Percentiles rank a stretch among this genome's conserved stretches.
Conservation (phyloP, 2,113 vertebrate species). For the Leucoraja erinaceus region DNA sequence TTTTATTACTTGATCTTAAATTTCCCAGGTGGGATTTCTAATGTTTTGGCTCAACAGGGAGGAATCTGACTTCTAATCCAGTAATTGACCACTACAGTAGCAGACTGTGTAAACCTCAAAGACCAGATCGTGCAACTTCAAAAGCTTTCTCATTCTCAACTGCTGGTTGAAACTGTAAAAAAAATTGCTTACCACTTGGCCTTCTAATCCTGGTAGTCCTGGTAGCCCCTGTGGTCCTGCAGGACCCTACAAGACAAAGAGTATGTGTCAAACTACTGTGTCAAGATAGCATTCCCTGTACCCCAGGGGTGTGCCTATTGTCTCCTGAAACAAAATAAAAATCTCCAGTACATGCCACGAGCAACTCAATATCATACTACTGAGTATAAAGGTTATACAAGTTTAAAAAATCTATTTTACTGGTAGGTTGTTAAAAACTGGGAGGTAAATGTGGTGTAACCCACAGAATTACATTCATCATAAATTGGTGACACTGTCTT, state of each 20-base stretch:
- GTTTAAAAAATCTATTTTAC: neutral
- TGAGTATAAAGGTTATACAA: neutral
- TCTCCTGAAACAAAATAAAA: neutral
- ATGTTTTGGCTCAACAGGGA: too few species aligned
- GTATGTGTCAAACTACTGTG: conserved; percentile 39
- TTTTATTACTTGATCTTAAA: too few species aligned
- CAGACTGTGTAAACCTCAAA: conserved; percentile 42
- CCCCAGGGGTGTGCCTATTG: neutral
- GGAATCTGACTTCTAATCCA: too few species aligned
- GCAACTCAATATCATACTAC: neutral
- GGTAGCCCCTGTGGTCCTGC: conserved; percentile 65
- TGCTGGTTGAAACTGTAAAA: conserved; percentile 45
- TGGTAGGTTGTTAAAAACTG: neutral
- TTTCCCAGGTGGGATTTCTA: too few species aligned
- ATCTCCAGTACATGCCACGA: neutral
- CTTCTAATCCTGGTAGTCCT: conserved; percentile 80
- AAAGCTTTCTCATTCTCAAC: conserved; percentile 49
- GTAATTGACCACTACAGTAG: too few species aligned
- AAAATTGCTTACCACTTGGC: conserved; percentile 92
- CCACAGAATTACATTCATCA: neutral
- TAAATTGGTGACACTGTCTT: neutral
- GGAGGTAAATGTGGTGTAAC: neutral
- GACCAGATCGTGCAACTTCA: conserved; percentile 46
- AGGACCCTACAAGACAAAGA: conserved; percentile 56
- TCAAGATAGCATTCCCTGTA: neutral